phyloP scores from a whole-genome alignment of 37 sponge, comb jelly and placozoan species.

The Cliona cf. orientalis region DNA sequence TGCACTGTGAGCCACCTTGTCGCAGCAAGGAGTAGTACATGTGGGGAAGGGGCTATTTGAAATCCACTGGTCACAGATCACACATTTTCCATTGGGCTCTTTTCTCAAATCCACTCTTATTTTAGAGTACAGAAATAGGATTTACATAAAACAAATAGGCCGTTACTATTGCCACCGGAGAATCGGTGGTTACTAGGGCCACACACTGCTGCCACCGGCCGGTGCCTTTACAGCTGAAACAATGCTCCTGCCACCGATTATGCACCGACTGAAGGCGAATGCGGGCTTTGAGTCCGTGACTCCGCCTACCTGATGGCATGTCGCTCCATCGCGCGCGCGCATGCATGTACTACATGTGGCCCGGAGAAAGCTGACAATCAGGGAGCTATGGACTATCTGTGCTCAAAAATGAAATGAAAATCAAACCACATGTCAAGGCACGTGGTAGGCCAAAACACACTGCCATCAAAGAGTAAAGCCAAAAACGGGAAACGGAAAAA shows the following conservation, averaged over 20 bases:
- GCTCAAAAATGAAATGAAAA: too few relatives aligned
- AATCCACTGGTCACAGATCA: too few relatives aligned
- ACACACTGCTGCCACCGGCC: not conserved
- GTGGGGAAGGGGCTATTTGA: too few relatives aligned
- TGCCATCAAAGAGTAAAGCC: not conserved
- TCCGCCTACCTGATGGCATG: not conserved
- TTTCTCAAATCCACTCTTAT: too few relatives aligned
- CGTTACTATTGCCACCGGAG: not conserved
- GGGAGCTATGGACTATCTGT: not conserved
- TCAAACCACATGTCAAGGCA: not conserved
- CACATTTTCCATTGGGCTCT: too few relatives aligned
- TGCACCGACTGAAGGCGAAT: too few relatives aligned
- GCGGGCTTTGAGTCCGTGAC: not conserved
- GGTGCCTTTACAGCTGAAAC: not conserved
- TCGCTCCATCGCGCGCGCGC: not conserved
- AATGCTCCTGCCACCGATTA: not conserved
- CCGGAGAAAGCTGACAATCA: not conserved
- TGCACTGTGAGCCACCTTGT: too few relatives aligned
- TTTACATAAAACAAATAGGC: too few relatives aligned
- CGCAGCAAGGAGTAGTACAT: too few relatives aligned
- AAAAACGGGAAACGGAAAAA: not conserved
- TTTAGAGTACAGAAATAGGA: too few relatives aligned
- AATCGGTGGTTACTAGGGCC: not conserved
- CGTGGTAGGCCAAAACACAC: not conserved
- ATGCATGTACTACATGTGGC: not conserved